A percentile compares a stretch with the other conserved stretches of the same genome.
Conservation (phyloP, 2,888 invertebrate genomes). For the Rotaria sp. region DNA sequence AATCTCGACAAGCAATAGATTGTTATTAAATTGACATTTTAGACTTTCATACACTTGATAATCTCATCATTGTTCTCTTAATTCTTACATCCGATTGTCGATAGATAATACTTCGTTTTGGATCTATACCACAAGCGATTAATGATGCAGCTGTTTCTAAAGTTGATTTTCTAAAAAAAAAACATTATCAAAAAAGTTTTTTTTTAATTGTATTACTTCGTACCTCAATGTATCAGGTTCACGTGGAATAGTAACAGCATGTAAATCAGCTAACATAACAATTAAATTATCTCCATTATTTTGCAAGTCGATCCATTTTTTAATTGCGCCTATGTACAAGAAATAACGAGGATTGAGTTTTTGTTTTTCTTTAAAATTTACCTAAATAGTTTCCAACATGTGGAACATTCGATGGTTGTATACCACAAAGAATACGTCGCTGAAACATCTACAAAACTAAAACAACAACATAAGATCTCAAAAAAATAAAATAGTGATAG, state of each 20-base stretch:
- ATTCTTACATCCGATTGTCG: slow-evolving; percentile 55
- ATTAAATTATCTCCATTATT: slow-evolving; percentile 58
- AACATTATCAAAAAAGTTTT: background rate
- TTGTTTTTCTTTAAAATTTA: background rate
- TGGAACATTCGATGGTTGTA: slow-evolving; percentile 87
- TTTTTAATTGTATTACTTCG: background rate
- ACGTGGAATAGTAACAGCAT: slow-evolving; percentile 63
- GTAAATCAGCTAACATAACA: slow-evolving; percentile 79
- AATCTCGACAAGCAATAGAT: too few relatives aligned
- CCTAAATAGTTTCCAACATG: slow-evolving; percentile 88
- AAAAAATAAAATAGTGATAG: background rate
- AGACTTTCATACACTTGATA: too few relatives aligned
- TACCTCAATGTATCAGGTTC: slow-evolving; percentile 36
- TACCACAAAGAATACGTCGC: slow-evolving; percentile 71
- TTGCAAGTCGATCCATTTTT: slow-evolving; percentile 76
- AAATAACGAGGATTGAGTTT: background rate
- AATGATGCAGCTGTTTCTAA: slow-evolving; percentile 36
- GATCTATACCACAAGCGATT: slow-evolving; percentile 37
- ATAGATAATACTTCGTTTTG: slow-evolving; percentile 32
- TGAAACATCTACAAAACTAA: background rate
- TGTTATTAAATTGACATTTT: too few relatives aligned
- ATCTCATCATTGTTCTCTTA: too few relatives aligned
- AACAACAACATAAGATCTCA: background rate
- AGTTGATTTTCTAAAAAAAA: slow-evolving; percentile 3
- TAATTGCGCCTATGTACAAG: slow-evolving; percentile 66